Evolutionary conservation across 2,888 invertebrate species (phyloP).

Genomic region (Clusia tigrina): DNA sequence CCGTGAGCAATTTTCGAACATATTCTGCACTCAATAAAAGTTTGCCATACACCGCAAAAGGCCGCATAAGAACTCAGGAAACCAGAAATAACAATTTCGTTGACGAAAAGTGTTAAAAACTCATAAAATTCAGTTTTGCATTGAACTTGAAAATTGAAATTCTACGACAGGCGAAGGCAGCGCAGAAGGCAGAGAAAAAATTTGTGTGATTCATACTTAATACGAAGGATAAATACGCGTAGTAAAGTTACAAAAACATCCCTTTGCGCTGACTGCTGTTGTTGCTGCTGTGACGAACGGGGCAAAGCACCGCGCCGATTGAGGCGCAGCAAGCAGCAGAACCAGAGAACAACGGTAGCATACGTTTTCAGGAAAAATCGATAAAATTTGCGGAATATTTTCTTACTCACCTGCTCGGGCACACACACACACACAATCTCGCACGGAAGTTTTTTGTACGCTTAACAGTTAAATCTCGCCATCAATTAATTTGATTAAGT

Average conservation of each 20-base stretch:
- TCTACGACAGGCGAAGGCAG: not conserved
- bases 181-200: not conserved
- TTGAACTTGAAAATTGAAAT: slow-evolving; percentile 5
- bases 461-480: slow-evolving; percentile 44
- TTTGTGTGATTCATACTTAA: slow-evolving; percentile 34
- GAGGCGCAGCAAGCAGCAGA: not conserved
- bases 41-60: too few species aligned
- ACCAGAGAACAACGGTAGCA: slow-evolving; percentile 15
- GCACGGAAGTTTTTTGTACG: slow-evolving; percentile 24
- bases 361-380: slow-evolving; percentile 25
- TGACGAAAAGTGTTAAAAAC: not conserved
- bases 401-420: not conserved
- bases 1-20: too few species aligned
- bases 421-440: not conserved
- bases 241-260: not conserved
- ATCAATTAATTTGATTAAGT: not conserved
- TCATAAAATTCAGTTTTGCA: slow-evolving; percentile 6
- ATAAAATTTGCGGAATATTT: slow-evolving; percentile 23
- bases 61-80: too few species aligned
- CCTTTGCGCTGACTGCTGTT: too few species aligned
- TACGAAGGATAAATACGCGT: not conserved
- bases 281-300: not conserved
- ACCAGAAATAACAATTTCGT: too few species aligned
- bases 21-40: too few species aligned
- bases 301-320: not conserved